These are phyloP conservation scores for Athrips mouffetella DNA, from an alignment of 2,888 invertebrate species.

Conservation along the genomic window DNA sequence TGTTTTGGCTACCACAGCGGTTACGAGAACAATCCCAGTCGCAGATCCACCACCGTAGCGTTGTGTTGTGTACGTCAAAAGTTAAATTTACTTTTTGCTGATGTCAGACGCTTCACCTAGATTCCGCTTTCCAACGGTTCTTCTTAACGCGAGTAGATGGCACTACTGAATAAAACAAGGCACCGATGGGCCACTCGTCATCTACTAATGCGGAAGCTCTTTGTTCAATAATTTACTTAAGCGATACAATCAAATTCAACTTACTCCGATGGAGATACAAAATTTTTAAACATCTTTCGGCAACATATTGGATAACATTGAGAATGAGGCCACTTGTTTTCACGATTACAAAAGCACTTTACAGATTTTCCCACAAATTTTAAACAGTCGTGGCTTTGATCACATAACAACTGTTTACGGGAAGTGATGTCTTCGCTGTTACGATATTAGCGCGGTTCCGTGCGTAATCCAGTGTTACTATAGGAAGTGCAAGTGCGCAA, in stretches of 20 bases:
- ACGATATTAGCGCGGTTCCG: conserved; percentile 16
- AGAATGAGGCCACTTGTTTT: neutral
- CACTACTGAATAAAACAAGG: conserved; percentile 50
- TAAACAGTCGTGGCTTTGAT: neutral
- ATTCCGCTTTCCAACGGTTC: conserved; percentile 61
- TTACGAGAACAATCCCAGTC: conserved; percentile 48
- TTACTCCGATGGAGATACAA: neutral
- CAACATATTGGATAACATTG: neutral
- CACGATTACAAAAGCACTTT: conserved; percentile 2
- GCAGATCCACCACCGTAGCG: conserved; percentile 20
- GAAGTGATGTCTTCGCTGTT: conserved; percentile 10
- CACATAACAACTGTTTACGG: conserved; percentile 8
- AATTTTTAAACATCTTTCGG: neutral
- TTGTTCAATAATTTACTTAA: neutral
- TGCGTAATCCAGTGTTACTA: conserved; percentile 23
- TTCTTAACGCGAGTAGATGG: conserved; percentile 62
- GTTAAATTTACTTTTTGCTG: conserved; percentile 75
- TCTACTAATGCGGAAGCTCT: neutral
- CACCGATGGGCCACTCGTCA: conserved; percentile 30
- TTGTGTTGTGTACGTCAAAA: conserved; percentile 56
- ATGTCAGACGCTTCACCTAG: conserved; percentile 76
- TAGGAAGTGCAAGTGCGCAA: conserved; percentile 33
- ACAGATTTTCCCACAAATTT: neutral
- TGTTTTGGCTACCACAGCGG: neutral
- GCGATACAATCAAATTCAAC: neutral